Evolutionary conservation across 2,113 vertebrate genomes (phyloP).

Genomic region (Calypte anna): DNA sequence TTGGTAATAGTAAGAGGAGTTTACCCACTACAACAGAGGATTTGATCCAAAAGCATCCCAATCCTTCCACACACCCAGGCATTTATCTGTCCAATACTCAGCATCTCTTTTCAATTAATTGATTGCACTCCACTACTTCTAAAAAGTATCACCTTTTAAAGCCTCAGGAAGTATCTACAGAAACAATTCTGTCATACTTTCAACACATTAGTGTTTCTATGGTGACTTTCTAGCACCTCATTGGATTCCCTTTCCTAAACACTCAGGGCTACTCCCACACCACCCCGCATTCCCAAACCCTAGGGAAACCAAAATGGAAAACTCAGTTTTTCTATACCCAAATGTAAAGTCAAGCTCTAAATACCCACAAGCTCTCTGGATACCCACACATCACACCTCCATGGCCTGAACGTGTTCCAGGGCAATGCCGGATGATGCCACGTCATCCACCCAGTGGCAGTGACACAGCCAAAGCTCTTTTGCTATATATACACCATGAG

Average conservation of each 20-base stretch:
- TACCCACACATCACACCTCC: constrained; percentile 33
- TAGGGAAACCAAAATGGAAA: constrained; percentile 47
- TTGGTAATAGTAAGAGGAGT: background rate
- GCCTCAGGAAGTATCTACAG: background rate
- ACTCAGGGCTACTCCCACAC: constrained; percentile 41
- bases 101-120: background rate
- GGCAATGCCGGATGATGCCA: background rate
- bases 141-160: constrained; percentile 1
- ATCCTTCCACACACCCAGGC: background rate
- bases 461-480: background rate
- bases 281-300: constrained; percentile 23
- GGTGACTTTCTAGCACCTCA: constrained; percentile 41
- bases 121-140: background rate
- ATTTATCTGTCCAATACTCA: background rate
- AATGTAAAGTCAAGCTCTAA: constrained; percentile 38
- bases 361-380: background rate
- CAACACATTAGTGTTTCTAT: constrained; percentile 49
- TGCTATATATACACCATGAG: constrained; percentile 29
- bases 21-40: background rate
- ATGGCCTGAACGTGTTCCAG: constrained; percentile 16
- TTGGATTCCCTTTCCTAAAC: constrained; percentile 22
- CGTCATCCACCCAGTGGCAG: background rate
- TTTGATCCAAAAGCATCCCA: background rate
- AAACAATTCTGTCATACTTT: constrained; percentile 6
- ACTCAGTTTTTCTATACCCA: background rate